Conservation (phyloP, 1,140 invertebrate genomes). For the Helicorthomorpha holstii region DNA sequence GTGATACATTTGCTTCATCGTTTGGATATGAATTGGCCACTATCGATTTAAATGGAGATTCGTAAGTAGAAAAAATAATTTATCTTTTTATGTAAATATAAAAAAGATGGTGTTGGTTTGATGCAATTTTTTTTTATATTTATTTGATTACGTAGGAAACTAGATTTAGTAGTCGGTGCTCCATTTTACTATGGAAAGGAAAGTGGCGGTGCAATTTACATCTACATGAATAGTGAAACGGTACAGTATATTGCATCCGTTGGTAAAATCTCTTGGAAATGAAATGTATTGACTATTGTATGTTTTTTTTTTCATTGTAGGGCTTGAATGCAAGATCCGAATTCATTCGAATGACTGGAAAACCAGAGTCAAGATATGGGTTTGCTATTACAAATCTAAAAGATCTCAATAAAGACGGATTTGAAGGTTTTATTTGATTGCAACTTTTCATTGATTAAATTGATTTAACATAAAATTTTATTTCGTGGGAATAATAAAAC, state of each 20-base stretch:
- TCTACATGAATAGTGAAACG: slow-evolving; percentile 48
- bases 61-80: slow-evolving; percentile 31
- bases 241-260: no score
- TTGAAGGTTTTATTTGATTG: neutral
- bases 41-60: slow-evolving; percentile 72
- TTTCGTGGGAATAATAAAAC: no score
- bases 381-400: slow-evolving; percentile 67
- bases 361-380: slow-evolving; percentile 61
- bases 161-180: slow-evolving; percentile 75
- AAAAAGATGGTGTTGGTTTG: neutral
- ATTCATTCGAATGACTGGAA: slow-evolving; percentile 49
- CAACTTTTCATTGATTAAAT: no score
- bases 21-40: slow-evolving; percentile 73
- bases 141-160: slow-evolving; percentile 35
- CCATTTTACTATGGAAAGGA: slow-evolving; percentile 73
- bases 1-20: slow-evolving; percentile 71
- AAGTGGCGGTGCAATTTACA: slow-evolving; percentile 72
- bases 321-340: slow-evolving; percentile 27
- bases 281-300: no score
- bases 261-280: no score
- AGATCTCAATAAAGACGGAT: slow-evolving; percentile 56
- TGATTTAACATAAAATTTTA: no score
- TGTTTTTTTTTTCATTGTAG: slow-evolving; percentile 11
- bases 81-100: neutral
- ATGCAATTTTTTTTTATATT: neutral